Evolutionary conservation across 1,140 invertebrate species (phyloP), one percentile per base, ranked within the genome.

Genomic region (Hormaphis cornu): DNA sequence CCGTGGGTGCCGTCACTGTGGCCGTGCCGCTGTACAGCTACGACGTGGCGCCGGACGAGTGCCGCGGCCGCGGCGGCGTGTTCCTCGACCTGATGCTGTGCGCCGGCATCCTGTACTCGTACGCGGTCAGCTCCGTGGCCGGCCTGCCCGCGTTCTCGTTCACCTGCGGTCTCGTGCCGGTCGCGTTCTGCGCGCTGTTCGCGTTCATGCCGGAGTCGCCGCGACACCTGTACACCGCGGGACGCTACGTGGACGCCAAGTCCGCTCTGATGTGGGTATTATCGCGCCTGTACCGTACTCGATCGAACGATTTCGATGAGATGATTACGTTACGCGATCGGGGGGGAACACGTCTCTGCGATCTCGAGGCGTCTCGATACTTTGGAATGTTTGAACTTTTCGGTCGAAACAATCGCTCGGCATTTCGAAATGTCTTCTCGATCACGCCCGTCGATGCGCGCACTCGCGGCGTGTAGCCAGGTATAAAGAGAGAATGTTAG

Each of bases 1-100:
- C 81, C 0, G 79, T 83, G 48, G 87, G 87, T 2, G 82, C 85
- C 12, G 79, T 83, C 30, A 84, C 83, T 59, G 84, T 88, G 2
- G 81, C 81, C 44, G 81, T 83, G 10, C 86, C 87, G 2, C 74
- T 83, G 18, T 84, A 83, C 72, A 59, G 76, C 78, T 48, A 77
- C 24, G 73, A 74, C 24, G 66, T 74, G 6, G 63, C 82, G 3
- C 81, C 81, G 9, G 82, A 83, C 71, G 76, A 78, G 40, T 79
- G 83, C 3, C 76, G 86, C 20, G 86, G 86, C 3, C 76, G 81
- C 1, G 75, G 85, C 40, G 83, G 83, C 14, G 81, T 83, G 1
- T 79, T 82, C 37, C 79, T 83, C 42, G 83, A 85, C 26, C 79
- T 85, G 3, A 77, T 81, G 14, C 79, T 85, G 26, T 82, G 83